Evolutionary conservation across 2,113 vertebrate species (phyloP).

Genomic region (Leptosomus discolor): DNA sequence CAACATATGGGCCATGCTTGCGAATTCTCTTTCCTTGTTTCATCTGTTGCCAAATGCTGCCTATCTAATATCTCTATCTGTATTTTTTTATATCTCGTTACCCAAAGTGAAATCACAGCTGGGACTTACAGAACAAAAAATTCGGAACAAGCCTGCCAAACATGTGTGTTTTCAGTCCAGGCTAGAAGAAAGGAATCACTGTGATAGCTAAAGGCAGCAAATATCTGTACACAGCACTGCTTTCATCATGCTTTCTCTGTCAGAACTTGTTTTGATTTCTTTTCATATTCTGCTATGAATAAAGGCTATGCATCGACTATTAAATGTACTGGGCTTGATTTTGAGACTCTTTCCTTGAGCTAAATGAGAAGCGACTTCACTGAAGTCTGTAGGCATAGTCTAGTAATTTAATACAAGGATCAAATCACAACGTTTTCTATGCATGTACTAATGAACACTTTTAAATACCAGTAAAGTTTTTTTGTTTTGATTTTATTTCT

Average conservation of each 20-base stretch:
- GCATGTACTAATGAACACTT: background rate
- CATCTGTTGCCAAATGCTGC: background rate
- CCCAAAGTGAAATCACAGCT: background rate
- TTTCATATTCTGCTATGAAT: background rate
- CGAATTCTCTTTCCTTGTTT: background rate
- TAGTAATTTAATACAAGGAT: background rate
- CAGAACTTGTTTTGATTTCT: background rate
- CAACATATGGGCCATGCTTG: background rate
- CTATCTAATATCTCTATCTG: background rate
- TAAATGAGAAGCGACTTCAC: background rate
- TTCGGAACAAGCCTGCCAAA: background rate
- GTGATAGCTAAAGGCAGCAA: background rate
- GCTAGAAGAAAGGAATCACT: background rate
- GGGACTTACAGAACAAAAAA: background rate
- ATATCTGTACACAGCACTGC: background rate
- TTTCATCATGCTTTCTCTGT: background rate
- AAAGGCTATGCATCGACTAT: background rate
- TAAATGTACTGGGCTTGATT: background rate
- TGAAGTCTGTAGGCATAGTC: background rate
- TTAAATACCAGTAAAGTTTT: background rate
- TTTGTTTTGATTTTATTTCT: background rate
- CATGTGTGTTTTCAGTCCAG: background rate
- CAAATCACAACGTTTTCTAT: background rate
- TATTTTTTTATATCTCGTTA: background rate
- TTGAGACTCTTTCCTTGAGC: background rate